Evolutionary conservation across 2,113 vertebrate species (phyloP), one percentile per base, ranked within the genome.

Genomic region (Lepidothrix coronata): DNA sequence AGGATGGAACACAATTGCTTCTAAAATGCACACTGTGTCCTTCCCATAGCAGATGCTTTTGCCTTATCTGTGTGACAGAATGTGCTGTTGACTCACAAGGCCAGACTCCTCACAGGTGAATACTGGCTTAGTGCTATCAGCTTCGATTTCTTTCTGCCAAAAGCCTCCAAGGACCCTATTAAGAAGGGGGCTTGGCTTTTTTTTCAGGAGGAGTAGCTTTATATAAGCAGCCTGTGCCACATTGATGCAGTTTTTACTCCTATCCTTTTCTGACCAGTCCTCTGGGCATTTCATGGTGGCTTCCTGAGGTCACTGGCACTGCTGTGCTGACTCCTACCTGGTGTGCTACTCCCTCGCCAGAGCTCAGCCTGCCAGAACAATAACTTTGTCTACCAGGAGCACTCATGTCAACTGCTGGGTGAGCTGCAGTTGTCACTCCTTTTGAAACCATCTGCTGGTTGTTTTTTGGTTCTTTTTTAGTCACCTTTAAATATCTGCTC

Each of bases 311-410:
- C 35, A 16, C 10, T 28, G 46, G 10, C 2, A 3, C 35, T 80
- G 39, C 35, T 58, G 19, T 24, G 35, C 30, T 66, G 70, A 43
- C 15, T 89, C 14, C 24, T 61, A 18, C 27, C 39, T 31, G 30
- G 6, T 1, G 1, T 3, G 0, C 9, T 79, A 19, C 33, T 90
- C 43, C 25, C 8, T 30, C 1, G 1, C 19, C 52, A 7, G 4
- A 76, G 16, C n/a, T 82, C 46, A 75, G 43, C 23, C 51, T 71
- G 28, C 7, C 15, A 6, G 11, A 71, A 39, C 6, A 35, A 24
- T 52, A 25, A 6, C 35, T 67, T 22, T 52, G 21, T 57, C 52
- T 52, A 9, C 28, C 8, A 14, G 27, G 23, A 8, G 4, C 13
- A 31, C 62, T 62, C 11, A 4, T 23, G 11, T 62, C 54, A 59